Base-by-base conservation (phyloP, 2,888 invertebrate genomes). In the Subacronicta megacephala region DNA sequence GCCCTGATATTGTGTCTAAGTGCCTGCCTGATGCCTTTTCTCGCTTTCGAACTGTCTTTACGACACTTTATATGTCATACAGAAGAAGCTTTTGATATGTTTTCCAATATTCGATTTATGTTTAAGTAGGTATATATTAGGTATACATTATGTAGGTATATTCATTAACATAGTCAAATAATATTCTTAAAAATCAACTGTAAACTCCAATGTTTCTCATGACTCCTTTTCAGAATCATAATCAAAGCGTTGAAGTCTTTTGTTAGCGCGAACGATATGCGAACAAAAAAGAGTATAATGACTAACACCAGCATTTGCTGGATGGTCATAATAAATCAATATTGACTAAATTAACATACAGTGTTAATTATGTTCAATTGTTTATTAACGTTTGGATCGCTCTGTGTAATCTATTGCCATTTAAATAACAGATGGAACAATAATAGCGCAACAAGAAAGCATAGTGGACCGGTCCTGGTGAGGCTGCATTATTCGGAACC, bases 361-460 rank as follows among this genome's bases (percentile, higher is more conserved):
- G 87, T 85, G 89, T 89, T 93, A 93, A 92, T 92, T 91, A 89
- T 87, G 84, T 85, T 78, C 87, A 88, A 89, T 90, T 89, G 89
- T 89, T 87, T 86, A 87, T 83, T 83, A 87, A 82, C 75, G 80
- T 81, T 81, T 74, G 80, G 82, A 83, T 83, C 76, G 81, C 77
- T 61, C 72, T 75, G 77, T 79, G 77, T 87, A 90, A 90, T 92
- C 89, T 90, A 91, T 92, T 84, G 90, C 87, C 86, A 90, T 93
- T 92, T 92, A 92, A 93, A 92, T 92, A 89, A 92, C 90, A 91
- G 90, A 90, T 89, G 88, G 85, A 89, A 90, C 91, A 89, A 90
- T 92, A 91, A 91, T 91, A 86, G 88, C 83, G 84, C 85, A 83
- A 87, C 88, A 88, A 89, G 90, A 90, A 85, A 87, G 85, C 82